Evolutionary conservation across 2,797 vertebrate genomes (phyloP).

Genomic region (Perodicticus potto): DNA sequence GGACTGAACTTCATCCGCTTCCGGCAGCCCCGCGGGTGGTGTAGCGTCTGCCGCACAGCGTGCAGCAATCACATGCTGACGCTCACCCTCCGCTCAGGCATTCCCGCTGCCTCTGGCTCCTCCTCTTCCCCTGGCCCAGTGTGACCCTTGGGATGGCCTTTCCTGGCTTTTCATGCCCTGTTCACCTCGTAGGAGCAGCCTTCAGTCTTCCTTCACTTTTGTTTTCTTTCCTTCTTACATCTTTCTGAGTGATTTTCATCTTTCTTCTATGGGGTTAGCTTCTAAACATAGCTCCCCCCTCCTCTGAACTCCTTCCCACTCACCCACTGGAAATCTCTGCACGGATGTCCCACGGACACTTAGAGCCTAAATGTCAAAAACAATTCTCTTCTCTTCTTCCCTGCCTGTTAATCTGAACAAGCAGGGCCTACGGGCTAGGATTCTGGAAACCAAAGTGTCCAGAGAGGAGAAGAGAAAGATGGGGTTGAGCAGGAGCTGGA

Average conservation of each 20-base stretch:
- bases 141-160: too few relatives aligned
- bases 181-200: background rate
- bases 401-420: background rate
- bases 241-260: background rate
- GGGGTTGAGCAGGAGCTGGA: background rate
- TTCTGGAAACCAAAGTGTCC: background rate
- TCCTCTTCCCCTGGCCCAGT: too few relatives aligned
- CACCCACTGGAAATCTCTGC: background rate
- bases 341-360: background rate
- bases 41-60: background rate
- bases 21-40: background rate
- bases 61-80: background rate
- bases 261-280: too few relatives aligned
- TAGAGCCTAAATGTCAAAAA: background rate
- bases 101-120: background rate
- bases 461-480: background rate
- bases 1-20: background rate
- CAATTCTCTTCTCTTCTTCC: background rate
- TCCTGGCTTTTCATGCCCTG: background rate
- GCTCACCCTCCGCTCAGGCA: background rate
- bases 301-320: background rate
- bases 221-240: background rate
- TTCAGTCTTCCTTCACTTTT: background rate
- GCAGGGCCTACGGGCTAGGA: background rate
- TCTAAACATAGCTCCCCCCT: background rate